A percentile compares a stretch with the other conserved stretches of the same genome.
Conservation (phyloP, 2,113 vertebrate genomes). For the Protobothrops mucrosquamatus region DNA sequence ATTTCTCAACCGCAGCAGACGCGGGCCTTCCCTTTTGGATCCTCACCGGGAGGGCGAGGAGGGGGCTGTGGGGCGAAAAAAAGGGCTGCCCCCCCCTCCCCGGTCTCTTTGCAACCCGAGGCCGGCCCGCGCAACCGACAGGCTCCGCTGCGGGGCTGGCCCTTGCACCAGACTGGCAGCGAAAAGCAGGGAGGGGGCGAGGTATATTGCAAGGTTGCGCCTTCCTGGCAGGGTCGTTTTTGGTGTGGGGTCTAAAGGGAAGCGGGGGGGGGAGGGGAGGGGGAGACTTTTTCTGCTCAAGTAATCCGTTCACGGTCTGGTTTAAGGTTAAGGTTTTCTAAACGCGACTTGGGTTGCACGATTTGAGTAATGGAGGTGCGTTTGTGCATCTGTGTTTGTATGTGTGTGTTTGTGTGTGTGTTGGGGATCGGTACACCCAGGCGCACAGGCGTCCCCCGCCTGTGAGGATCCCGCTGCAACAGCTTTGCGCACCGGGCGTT, state of each 20-base stretch:
- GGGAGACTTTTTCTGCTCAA: background rate
- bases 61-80: background rate
- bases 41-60: background rate
- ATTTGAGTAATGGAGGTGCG: background rate
- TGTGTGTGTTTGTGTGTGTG: background rate
- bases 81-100: background rate
- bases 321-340: background rate
- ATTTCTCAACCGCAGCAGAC: background rate
- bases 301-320: background rate
- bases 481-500: background rate
- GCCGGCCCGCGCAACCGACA: background rate
- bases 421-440: background rate
- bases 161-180: background rate
- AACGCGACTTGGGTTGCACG: background rate
- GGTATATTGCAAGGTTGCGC: background rate
- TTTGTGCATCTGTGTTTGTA: fast-evolving
- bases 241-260: background rate
- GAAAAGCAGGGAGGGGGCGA: background rate
- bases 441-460: background rate
- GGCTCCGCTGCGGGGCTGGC: no score
- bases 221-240: background rate
- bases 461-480: background rate
- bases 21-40: background rate
- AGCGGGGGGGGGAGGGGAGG: fast-evolving
- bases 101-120: background rate